Conservation (phyloP, 2,113 vertebrate genomes). For the Penelope pileata region DNA sequence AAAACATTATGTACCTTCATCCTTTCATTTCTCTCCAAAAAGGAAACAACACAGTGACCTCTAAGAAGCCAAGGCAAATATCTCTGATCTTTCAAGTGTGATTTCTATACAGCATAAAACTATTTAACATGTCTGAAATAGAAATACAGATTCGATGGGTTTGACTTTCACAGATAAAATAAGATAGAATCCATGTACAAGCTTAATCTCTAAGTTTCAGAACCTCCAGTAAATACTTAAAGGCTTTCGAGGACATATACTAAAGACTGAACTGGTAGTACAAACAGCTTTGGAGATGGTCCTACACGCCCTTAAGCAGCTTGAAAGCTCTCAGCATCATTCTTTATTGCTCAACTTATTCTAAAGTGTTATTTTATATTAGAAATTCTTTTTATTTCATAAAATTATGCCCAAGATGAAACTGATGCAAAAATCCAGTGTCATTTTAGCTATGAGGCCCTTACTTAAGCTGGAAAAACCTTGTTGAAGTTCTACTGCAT, state of each 20-base stretch:
- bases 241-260: not conserved
- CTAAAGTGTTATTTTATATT: not conserved
- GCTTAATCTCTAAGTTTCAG: not conserved
- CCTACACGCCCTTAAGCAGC: not conserved
- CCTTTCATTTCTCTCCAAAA: not conserved
- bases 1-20: not conserved
- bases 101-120: not conserved
- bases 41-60: not conserved
- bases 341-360: not conserved
- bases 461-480: not conserved
- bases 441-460: not conserved
- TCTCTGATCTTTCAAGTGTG: not conserved
- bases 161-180: not conserved
- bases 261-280: not conserved
- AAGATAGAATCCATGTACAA: not conserved
- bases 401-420: not conserved
- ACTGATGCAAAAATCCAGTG: not conserved
- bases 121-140: slow-evolving; percentile 8
- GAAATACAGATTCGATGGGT: not conserved
- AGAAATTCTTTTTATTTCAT: not conserved
- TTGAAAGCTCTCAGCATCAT: not conserved
- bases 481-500: not conserved
- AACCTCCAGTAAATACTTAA: not conserved
- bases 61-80: slow-evolving; percentile 20
- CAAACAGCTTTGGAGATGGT: not conserved